Evolutionary conservation across 1,140 invertebrate genomes (phyloP), one percentile per base, ranked within the genome.

Genomic region (Cyclargus thomasi): DNA sequence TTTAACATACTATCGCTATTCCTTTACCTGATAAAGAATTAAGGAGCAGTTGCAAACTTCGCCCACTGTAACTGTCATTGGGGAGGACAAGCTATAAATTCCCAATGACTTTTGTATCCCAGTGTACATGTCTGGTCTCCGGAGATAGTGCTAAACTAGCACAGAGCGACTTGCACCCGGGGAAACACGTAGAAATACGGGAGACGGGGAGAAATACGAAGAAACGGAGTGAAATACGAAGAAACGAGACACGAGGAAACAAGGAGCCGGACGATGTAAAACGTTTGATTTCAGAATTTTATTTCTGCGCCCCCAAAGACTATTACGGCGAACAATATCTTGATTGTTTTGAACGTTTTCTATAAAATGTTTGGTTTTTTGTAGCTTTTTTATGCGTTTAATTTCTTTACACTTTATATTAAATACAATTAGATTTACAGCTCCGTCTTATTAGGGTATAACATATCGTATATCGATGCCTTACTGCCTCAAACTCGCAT

Each of bases 91-190:
- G 18, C 55, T 20, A 59, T 59, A 59, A 59, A 59, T 59, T 20
- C 18, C 17, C 55, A 59, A 67, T 64, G 53, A 64, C 23, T 63
- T 62, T 62, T 71, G 64, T 23, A 55, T 70, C 62, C 73, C 73
- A 75, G 39, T 74, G 76, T 78, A 79, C 64, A 68, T 62, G 75
- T 76, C 77, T 78, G 73, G 55, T 64, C 68, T 64, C 67, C 71
- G 67, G 55, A 77, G 81, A 83, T 81, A 83, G 79, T 78, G 78
- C 74, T 81, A 81, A 47, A 81, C 76, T 76, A 79, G 71, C 71
- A 70, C 55, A 20, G 1, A 20, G 18, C 16, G 3, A 55, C 18
- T n/a, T 55, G 53, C 53, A 55, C 2, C 1, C 18, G 53, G 17
- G 7, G 14, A 47, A 47, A 47, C 3, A 14, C 39, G 6, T 14